phyloP scores from a whole-genome alignment of 2,113 vertebrate species.

The Lepisosteus osseus region DNA sequence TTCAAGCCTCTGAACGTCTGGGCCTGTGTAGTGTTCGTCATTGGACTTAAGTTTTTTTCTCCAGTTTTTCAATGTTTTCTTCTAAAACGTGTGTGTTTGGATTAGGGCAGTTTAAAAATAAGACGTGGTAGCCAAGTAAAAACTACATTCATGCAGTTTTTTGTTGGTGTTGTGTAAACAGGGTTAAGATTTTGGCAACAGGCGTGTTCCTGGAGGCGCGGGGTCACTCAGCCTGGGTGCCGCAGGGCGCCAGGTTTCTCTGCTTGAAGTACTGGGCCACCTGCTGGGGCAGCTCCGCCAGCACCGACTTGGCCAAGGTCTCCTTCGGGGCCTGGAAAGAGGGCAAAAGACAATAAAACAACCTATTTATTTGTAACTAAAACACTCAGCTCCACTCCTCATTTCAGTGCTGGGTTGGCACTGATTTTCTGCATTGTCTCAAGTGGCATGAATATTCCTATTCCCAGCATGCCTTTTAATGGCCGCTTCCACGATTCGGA shows the following conservation, averaged over 20 bases:
- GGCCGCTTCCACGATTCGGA: too few relatives aligned
- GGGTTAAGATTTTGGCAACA: slow-evolving; percentile 56
- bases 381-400: too few relatives aligned
- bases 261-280: slow-evolving; percentile 98
- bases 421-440: too few relatives aligned
- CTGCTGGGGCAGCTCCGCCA: slow-evolving; percentile 95
- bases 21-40: slow-evolving; percentile 36
- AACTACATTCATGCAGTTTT: slow-evolving; percentile 58
- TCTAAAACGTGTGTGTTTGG: slow-evolving; percentile 24
- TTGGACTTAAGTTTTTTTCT: not conserved
- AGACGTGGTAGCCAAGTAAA: slow-evolving; percentile 33
- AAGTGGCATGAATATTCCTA: too few relatives aligned
- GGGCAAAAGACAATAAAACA: too few relatives aligned
- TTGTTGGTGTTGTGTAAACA: slow-evolving; percentile 54
- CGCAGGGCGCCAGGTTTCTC: slow-evolving; percentile 84
- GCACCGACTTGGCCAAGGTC: slow-evolving; percentile 91
- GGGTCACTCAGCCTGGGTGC: slow-evolving; percentile 73
- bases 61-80: not conserved
- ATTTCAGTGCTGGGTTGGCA: too few relatives aligned
- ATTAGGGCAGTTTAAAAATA: slow-evolving; percentile 32
- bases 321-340: slow-evolving; percentile 73
- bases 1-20: slow-evolving; percentile 12
- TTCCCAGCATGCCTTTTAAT: too few relatives aligned
- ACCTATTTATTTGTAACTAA: too few relatives aligned
- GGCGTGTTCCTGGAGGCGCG: slow-evolving; percentile 55